phyloP scores from a whole-genome alignment of 1,140 invertebrate species.

The Medauroidea extradentata region DNA sequence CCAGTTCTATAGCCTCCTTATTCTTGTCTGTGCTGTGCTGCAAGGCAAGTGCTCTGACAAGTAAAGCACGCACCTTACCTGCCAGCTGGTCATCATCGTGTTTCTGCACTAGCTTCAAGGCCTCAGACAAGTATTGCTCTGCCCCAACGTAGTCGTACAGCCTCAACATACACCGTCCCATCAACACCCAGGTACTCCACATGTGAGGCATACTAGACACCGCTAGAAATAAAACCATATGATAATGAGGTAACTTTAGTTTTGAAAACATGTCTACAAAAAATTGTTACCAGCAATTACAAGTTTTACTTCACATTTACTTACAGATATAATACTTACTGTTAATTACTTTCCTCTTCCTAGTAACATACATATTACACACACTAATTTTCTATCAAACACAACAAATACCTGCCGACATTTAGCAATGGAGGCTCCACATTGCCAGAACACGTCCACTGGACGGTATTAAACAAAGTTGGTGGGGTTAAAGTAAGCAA shows the following conservation, averaged over 20 bases:
- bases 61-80: constrained; percentile 30
- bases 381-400: background rate
- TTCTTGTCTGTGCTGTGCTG: constrained; percentile 8
- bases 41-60: constrained; percentile 36
- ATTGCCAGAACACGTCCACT: too few relatives aligned
- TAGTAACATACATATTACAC: background rate
- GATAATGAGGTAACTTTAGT: too few relatives aligned
- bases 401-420: too few relatives aligned
- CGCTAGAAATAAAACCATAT: constrained; percentile 25
- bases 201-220: constrained; percentile 34
- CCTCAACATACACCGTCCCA: constrained; percentile 48
- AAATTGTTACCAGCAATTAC: too few relatives aligned
- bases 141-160: constrained; percentile 55
- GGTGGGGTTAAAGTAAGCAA: too few relatives aligned
- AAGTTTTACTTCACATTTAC: too few relatives aligned
- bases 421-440: too few relatives aligned
- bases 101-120: constrained; percentile 33
- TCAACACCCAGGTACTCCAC: constrained; percentile 44
- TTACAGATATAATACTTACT: too few relatives aligned
- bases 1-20: constrained; percentile 24
- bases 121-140: constrained; percentile 47
- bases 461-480: too few relatives aligned
- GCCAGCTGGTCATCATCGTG: constrained; percentile 25
- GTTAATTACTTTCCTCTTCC: background rate
- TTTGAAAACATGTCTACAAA: too few relatives aligned